Evolutionary conservation across 2,113 vertebrate genomes (phyloP), one percentile per base, ranked within the genome.

Genomic region (Perognathus longimembris): DNA sequence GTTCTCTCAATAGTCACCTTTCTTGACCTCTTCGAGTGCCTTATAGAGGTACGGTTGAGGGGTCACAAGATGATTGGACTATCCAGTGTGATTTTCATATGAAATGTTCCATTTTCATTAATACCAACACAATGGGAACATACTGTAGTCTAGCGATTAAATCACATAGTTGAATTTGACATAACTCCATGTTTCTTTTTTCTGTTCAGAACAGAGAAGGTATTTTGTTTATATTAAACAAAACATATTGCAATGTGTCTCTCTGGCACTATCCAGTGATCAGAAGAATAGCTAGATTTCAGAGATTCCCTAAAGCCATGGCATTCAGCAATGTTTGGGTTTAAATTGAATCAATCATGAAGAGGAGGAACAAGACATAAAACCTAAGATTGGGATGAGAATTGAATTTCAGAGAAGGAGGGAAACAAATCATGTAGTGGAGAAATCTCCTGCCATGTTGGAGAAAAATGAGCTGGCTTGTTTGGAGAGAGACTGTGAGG

Each of bases 341-440:
- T 94, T 70, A 94, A 92, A 36, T 61, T 86, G 64, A 88, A 61
- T 85, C 21, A 88, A 61, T 85, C 21, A 80, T 85, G 54, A 94
- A 85, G 74, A 90, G 50, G 36, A 42, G 71, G 9, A 80, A 5
- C 30, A 79, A 83, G 74, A 78, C 20, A 66, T 17, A 24, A 34
- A 85, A 85, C 24, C 74, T 70, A 89, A 78, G 38, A 83, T 92
- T 38, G 76, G 90, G 79, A 18, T 54, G 17, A 90, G 73, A 90
- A 94, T 2, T 71, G 36, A 36, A 66, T 94, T 96, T 93, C 61
- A 83, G 70, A 50, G 64, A 90, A 88, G 54, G 61, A 92, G 73
- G 11, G 45, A 54, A 26, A 79, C 22, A 71, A 61, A 79, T 70
- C 50, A 84, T 26, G 6, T 15, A 42, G 22, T 50, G 6, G 61